Conservation (phyloP, 2,797 vertebrate genomes). For the Sebastes kiyomatsui region DNA sequence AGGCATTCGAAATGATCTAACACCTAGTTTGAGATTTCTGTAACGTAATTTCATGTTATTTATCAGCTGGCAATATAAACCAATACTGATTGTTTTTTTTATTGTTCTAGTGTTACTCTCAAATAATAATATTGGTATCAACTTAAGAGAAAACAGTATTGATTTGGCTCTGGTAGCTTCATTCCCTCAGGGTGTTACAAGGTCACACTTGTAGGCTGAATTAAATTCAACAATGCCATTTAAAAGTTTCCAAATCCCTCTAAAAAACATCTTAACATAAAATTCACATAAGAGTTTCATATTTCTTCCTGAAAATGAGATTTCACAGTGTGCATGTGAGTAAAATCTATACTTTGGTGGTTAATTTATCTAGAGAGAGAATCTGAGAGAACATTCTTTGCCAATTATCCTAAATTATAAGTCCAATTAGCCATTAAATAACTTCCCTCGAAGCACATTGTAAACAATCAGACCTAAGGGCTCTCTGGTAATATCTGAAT, state of each 20-base stretch:
- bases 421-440: not conserved
- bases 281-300: not conserved
- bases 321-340: not conserved
- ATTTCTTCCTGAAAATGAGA: not conserved
- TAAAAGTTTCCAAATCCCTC: not conserved
- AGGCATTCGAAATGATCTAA: too few species aligned
- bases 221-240: not conserved
- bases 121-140: not conserved
- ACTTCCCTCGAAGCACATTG: not conserved
- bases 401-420: not conserved
- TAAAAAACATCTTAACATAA: not conserved
- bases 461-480: not conserved
- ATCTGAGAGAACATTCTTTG: not conserved
- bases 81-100: not conserved
- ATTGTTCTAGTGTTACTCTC: not conserved
- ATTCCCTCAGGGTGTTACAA: not conserved
- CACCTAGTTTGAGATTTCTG: too few species aligned
- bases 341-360: not conserved
- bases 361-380: not conserved
- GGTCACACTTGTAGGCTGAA: not conserved
- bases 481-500: slow-evolving; percentile 27
- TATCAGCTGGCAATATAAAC: not conserved
- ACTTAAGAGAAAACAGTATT: not conserved
- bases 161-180: not conserved
- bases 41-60: not conserved